Evolutionary conservation across 2,888 invertebrate genomes (phyloP).

Genomic region (Drosophila sordidula): DNA sequence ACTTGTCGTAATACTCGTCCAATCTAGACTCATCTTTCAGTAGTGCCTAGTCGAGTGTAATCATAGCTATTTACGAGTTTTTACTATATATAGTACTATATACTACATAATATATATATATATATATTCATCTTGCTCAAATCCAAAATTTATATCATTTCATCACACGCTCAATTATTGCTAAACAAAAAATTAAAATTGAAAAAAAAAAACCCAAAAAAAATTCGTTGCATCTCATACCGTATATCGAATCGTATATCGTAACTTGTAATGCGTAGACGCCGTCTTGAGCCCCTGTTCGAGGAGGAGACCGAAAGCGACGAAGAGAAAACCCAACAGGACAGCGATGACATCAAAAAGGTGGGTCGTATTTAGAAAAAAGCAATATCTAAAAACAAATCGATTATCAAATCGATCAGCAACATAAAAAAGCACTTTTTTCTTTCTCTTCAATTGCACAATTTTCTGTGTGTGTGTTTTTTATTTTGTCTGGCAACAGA

Average conservation of each 20-base stretch:
- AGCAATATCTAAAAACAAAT: slow-evolving; percentile 23
- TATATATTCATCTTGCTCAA: slow-evolving; percentile 38
- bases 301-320: slow-evolving; percentile 93
- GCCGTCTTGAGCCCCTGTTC: slow-evolving; percentile 92
- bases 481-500: slow-evolving; percentile 32
- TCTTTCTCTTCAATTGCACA: slow-evolving; percentile 5
- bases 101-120: slow-evolving; percentile 9
- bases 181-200: slow-evolving; percentile 49
- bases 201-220: slow-evolving; percentile 3
- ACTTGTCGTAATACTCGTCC: slow-evolving; percentile 1
- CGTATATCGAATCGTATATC: slow-evolving; percentile 64
- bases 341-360: slow-evolving; percentile 85
- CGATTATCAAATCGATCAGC: slow-evolving; percentile 4
- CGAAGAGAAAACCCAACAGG: slow-evolving; percentile 85
- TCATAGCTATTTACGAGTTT: slow-evolving; percentile 17
- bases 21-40: slow-evolving; percentile 21
- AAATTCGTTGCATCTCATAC: slow-evolving; percentile 62
- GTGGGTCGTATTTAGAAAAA: slow-evolving; percentile 84
- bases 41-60: slow-evolving; percentile 34
- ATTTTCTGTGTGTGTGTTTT: neutral
- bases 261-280: slow-evolving; percentile 85
- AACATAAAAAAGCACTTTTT: slow-evolving; percentile 10
- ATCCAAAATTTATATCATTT: slow-evolving; percentile 63
- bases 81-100: slow-evolving; percentile 16
- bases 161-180: slow-evolving; percentile 42